These are phyloP conservation scores for Channa striata DNA, from an alignment of 2,797 vertebrate species.

Conservation along the genomic window DNA sequence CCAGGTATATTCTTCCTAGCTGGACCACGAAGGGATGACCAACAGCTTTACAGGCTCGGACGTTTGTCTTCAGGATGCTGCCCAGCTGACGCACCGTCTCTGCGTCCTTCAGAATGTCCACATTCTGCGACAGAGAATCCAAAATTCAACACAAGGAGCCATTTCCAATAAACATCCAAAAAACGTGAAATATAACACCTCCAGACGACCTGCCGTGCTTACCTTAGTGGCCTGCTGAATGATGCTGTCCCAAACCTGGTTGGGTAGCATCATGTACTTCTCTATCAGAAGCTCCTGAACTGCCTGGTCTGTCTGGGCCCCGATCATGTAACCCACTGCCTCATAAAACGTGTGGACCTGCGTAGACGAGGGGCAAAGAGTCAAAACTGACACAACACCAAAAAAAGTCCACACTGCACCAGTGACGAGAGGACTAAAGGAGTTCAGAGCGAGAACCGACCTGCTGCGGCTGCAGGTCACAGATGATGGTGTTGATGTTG, in stretches of 20 bases:
- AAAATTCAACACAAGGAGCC: neutral
- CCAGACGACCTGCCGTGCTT: constrained; percentile 49
- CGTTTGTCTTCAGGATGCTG: constrained; percentile 97
- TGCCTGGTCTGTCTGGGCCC: constrained; percentile 94
- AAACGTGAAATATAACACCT: accelerated
- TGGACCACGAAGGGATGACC: constrained; percentile 97
- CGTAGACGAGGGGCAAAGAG: neutral
- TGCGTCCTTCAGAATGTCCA: constrained; percentile 96
- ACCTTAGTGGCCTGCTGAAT: constrained; percentile 99
- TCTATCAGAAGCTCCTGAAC: constrained; percentile 97
- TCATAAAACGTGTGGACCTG: constrained; percentile 98
- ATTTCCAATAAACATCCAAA: neutral
- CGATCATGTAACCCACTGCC: constrained; percentile 98
- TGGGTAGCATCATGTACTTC: constrained; percentile 97
- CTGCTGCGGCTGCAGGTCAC: constrained; percentile 97
- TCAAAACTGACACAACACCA: neutral
- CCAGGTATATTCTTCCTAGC: constrained; percentile 96
- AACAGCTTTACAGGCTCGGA: constrained; percentile 96
- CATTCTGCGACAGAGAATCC: constrained; percentile 83
- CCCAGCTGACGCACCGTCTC: constrained; percentile 97
- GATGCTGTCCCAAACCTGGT: constrained; percentile 99
- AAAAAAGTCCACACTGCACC: too few species aligned
- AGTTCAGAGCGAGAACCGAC: constrained; percentile 64
- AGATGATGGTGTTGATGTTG: constrained; percentile 99
- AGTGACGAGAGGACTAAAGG: neutral